Percentiles rank a stretch among this genome's conserved stretches.
These are phyloP conservation scores for Equus quagga DNA, from an alignment of 2,113 vertebrate genomes.

Conservation along the genomic window DNA sequence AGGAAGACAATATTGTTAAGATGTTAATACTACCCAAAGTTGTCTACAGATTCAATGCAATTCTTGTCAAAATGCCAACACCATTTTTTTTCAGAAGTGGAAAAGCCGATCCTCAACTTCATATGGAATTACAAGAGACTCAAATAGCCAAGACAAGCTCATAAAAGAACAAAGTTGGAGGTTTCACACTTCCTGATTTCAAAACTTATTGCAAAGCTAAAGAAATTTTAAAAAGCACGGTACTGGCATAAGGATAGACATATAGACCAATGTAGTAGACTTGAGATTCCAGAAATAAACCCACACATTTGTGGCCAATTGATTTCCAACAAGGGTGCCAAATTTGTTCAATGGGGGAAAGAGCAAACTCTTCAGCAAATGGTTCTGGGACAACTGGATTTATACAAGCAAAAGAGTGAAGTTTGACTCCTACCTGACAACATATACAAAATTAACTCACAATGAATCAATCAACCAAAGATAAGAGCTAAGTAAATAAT, in stretches of 20 bases:
- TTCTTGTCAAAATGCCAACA: background rate
- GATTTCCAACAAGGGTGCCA: background rate
- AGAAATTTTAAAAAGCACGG: background rate
- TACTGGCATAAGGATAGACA: background rate
- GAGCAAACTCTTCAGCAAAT: background rate
- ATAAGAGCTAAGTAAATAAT: background rate
- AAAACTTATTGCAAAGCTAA: background rate
- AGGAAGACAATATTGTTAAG: background rate
- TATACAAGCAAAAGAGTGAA: background rate
- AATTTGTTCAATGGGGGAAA: background rate
- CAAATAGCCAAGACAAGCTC: background rate
- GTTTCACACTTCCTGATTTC: background rate
- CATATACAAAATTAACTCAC: background rate
- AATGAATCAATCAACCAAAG: background rate
- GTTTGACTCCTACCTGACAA: background rate
- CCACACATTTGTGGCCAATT: background rate
- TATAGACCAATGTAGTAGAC: background rate
- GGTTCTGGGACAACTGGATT: background rate
- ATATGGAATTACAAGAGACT: background rate
- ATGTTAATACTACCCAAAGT: background rate
- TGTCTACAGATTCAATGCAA: background rate
- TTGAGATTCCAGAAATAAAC: background rate
- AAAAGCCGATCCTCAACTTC: background rate
- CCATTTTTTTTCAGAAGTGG: background rate
- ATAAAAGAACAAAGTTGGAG: background rate